Conservation (phyloP, 1,140 invertebrate genomes). For the Fopius arisanus region DNA sequence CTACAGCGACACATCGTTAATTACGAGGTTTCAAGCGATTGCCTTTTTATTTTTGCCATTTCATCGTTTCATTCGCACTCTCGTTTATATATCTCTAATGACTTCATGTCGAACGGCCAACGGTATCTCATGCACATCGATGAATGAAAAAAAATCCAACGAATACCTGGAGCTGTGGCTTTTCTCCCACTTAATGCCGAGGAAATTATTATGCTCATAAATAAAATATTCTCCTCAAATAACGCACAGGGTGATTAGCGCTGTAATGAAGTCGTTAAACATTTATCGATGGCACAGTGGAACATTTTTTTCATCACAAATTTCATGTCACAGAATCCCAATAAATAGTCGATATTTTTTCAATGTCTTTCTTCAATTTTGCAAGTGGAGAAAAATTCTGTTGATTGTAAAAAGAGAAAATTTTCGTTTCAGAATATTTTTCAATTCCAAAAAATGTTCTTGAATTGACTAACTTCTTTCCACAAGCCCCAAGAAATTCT, state of each 20-base stretch:
- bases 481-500: too few relatives aligned
- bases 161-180: neutral
- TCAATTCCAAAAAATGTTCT: too few relatives aligned
- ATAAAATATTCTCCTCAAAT: neutral
- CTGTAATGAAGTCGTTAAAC: neutral
- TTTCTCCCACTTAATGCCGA: neutral
- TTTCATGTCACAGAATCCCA: neutral
- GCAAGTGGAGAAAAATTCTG: too few relatives aligned
- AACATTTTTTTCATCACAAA: neutral
- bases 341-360: too few relatives aligned
- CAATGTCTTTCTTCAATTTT: too few relatives aligned
- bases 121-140: neutral
- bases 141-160: neutral
- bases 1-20: neutral
- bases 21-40: neutral
- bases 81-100: constrained; percentile 1
- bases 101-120: neutral
- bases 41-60: neutral
- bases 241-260: neutral
- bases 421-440: too few relatives aligned
- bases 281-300: neutral
- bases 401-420: too few relatives aligned
- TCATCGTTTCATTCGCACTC: constrained; percentile 1
- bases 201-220: neutral
- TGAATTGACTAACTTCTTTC: too few relatives aligned